Evolutionary conservation across 2,888 invertebrate genomes (phyloP), one percentile per base, ranked within the genome.

Genomic region (Meganola albula): DNA sequence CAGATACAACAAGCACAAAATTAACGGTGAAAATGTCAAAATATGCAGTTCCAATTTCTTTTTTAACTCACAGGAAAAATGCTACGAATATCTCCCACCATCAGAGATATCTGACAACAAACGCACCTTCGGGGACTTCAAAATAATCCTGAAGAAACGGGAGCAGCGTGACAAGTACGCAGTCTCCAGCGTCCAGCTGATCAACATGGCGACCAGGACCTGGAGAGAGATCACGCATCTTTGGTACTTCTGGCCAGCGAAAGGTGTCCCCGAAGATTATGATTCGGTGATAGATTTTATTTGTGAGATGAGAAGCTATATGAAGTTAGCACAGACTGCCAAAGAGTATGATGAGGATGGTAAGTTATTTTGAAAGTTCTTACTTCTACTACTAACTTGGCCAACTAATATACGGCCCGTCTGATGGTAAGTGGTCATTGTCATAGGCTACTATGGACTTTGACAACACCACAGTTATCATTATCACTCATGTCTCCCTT

Each of bases 211-310:
- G 46, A 93, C 92, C 25, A 93, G 94, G 69, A 91, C 93, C 40
- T 93, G 93, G 89, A 83, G 97, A 24, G 96, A 97, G 71, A 88
- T 97, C 32, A 94, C 92, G 0, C 97, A 97, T 63, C 90, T 96
- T 60, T 97, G 97, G 97, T 96, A 95, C 83, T 91, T 95, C 62
- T 98, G 97, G 97, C 97, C 97, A 0, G 89, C 90, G n/a, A 90
- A 92, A 43, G 96, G 96, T 0, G 92, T 94, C 1, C 97, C 97
- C 1, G 89, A 89, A 4, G 96, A 96, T 58, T 92, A 92, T 30
- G 91, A 93, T 30, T 93, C 94, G 0, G 87, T 97, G 26, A 93
- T 97, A 27, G 94, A 95, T 31, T 95, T 97, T 79, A 86, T 97
- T 23, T 89, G 94, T 10, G 96, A 97, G 74, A 94, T 95, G 42